Evolutionary conservation across 2,113 vertebrate genomes (phyloP), one percentile per base, ranked within the genome.

Genomic region (Gulo gulo): DNA sequence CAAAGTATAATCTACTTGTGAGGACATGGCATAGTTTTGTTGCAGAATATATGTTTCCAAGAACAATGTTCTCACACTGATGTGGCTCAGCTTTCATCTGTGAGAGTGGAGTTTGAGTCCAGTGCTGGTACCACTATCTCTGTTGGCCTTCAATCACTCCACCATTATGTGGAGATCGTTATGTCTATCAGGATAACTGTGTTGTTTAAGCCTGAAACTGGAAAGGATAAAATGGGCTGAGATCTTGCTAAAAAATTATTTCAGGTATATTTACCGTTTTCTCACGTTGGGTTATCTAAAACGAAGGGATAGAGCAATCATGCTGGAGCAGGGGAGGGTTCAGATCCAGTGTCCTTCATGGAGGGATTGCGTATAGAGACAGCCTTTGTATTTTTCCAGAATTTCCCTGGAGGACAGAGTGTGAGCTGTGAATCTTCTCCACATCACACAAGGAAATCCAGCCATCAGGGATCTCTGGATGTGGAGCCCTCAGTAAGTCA

Each of bases 361-460:
- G 71, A 79, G 3, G 29, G 1, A 9, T 9, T 85, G 23, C 39
- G 3, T 50, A 26, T 61, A 47, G 59, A 92, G 31, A 9, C 5
- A 4, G 20, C 23, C 5, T 89, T 63, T 42, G 39, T 78, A 92
- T 8, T 91, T 96, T 89, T 57, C 52, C 92, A 36, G 11, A 61
- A 4, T 95, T 55, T 96, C 21, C 52, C 23, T 47, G 65, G 20
- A 91, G 39, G 45, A 39, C 15, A 45, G 6, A 36, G 2, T 1
- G 7, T 55, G 52, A 50, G 12, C 4, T 65, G 12, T 4, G 18
- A 45, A 15, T 47, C 20, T 63, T 74, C 14, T 50, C 3, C 2
- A 23, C 2, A 4, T 74, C 11, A 55, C 36, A 73, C 57, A 39
- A 10, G 18, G 45, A 69, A 50, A 36, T 4, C 24, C n/a, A 55